Evolutionary conservation across 2,797 vertebrate genomes (phyloP).

Genomic region (Sarcophilus harrisii): DNA sequence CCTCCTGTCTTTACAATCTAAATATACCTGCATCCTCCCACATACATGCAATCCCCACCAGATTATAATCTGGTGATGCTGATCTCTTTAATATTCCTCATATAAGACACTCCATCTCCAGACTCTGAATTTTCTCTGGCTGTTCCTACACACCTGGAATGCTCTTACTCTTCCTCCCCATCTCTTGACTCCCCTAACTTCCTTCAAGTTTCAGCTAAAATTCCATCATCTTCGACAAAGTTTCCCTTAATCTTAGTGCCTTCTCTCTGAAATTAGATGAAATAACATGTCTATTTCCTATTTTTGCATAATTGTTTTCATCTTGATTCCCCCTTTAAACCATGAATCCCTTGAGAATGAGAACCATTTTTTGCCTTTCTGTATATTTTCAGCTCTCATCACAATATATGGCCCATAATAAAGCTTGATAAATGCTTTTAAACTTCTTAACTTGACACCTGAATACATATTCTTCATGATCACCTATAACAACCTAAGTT

Average conservation of each 20-base stretch:
- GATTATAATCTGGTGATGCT: background rate
- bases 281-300: background rate
- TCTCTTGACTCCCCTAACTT: background rate
- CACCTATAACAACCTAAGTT: background rate
- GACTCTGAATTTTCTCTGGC: background rate
- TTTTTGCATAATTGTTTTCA: background rate
- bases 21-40: background rate
- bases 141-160: background rate
- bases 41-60: too few relatives aligned
- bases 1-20: background rate
- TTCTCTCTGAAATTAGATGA: background rate
- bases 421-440: background rate
- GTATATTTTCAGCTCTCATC: background rate
- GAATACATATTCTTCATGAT: background rate
- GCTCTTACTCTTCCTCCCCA: background rate
- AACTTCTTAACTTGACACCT: background rate
- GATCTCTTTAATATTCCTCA: background rate
- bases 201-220: background rate
- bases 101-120: background rate
- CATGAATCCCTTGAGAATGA: background rate
- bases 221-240: background rate
- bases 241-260: background rate
- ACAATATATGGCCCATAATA: background rate
- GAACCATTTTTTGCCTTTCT: background rate
- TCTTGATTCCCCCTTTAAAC: background rate